Percentiles rank a stretch among this genome's conserved stretches.
These are phyloP conservation scores for Eurystomus glaucurus DNA, from an alignment of 2,797 vertebrate species.

Conservation along the genomic window DNA sequence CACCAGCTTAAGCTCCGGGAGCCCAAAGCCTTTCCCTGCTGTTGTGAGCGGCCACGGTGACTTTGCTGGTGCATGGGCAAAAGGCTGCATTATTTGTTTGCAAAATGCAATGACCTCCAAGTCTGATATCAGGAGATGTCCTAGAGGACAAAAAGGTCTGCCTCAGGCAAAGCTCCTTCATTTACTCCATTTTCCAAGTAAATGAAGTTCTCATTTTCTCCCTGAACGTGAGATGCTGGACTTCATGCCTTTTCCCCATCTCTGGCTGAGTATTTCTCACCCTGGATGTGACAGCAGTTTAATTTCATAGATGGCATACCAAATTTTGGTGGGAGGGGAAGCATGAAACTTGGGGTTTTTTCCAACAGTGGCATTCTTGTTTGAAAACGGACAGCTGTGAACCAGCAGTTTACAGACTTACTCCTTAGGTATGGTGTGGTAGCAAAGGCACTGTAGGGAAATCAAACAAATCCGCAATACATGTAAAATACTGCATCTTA, in stretches of 20 bases:
- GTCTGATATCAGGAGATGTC: background rate
- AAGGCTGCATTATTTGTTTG: background rate
- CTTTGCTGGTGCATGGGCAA: background rate
- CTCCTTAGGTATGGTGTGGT: background rate
- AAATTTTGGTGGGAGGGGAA: background rate
- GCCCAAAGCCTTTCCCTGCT: background rate
- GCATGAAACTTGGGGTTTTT: background rate
- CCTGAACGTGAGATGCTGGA: background rate
- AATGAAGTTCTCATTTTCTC: background rate
- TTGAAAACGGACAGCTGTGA: background rate
- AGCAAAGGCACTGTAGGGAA: background rate
- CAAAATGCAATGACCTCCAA: background rate
- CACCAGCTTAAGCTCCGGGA: fast-evolving
- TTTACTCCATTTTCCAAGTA: background rate
- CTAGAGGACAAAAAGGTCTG: background rate
- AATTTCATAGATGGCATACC: background rate
- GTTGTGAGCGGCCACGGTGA: fast-evolving
- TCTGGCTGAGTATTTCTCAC: background rate
- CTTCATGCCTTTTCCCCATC: fast-evolving
- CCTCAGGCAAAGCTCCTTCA: background rate
- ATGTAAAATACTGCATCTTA: background rate
- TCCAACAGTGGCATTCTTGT: background rate
- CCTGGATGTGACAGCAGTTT: background rate
- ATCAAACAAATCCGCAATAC: background rate
- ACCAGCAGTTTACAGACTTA: background rate